Evolutionary conservation across 1,140 invertebrate genomes (phyloP).

Genomic region (Parasteatoda tepidariorum): DNA sequence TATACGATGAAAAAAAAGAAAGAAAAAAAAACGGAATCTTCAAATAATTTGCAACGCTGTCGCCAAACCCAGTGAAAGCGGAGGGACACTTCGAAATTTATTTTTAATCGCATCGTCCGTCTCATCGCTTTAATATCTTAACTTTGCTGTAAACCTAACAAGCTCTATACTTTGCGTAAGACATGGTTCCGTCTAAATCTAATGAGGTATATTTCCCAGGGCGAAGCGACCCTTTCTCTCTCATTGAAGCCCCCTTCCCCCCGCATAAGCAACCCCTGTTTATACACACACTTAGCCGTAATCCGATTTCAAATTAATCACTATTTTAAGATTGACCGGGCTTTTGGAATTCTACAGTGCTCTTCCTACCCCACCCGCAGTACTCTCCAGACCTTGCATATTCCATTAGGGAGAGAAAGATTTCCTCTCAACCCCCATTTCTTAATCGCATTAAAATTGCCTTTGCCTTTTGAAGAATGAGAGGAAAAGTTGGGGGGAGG

Average conservation of each 20-base stretch:
- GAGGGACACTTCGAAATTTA: conserved; percentile 11
- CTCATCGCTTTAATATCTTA: conserved; percentile 44
- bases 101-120: conserved; percentile 39
- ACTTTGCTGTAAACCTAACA: conserved; percentile 27
- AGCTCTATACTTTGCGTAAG: not conserved
- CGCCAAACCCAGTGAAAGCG: no score
- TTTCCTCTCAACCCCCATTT: conserved; percentile 1
- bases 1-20: no score
- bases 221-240: not conserved
- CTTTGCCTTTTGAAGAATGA: conserved; percentile 43
- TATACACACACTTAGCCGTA: conserved; percentile 53
- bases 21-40: no score
- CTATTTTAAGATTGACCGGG: conserved; percentile 57
- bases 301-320: conserved; percentile 59
- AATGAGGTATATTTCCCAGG: conserved; percentile 13
- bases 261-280: conserved; percentile 14
- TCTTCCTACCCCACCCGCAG: not conserved
- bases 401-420: conserved; percentile 51
- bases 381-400: conserved; percentile 24
- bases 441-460: conserved; percentile 56
- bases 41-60: no score
- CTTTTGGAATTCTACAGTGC: conserved; percentile 26
- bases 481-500: not conserved
- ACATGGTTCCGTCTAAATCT: conserved; percentile 1
- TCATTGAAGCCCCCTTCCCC: not conserved